Percentiles rank a stretch among this genome's conserved stretches.
These are phyloP conservation scores for Diploscapter pachys DNA, from an alignment of 1,140 invertebrate genomes.

Conservation along the genomic window DNA sequence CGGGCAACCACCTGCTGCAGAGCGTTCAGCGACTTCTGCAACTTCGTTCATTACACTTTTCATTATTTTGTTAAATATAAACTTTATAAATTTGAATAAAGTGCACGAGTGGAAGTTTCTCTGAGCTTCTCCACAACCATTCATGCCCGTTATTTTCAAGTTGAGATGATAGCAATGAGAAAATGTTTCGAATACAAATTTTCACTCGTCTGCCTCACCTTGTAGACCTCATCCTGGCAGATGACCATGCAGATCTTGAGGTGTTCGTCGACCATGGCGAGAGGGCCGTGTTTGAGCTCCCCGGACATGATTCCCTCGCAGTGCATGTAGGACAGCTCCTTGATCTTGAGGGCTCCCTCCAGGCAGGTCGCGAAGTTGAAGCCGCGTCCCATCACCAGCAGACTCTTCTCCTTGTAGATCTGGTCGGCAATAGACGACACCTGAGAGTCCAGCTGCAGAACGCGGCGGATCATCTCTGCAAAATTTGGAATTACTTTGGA, in stretches of 20 bases:
- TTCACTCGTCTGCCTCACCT: slow-evolving; percentile 61
- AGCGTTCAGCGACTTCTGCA: slow-evolving; percentile 93
- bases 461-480: slow-evolving; percentile 67
- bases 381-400: slow-evolving; percentile 96
- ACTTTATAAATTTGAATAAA: too few species aligned
- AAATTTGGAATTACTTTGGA: slow-evolving; percentile 63
- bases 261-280: slow-evolving; percentile 90
- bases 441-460: slow-evolving; percentile 79
- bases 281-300: slow-evolving; percentile 95
- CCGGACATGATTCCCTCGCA: slow-evolving; percentile 99
- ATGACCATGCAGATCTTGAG: slow-evolving; percentile 99
- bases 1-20: slow-evolving; percentile 75
- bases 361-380: slow-evolving; percentile 98
- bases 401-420: slow-evolving; percentile 85
- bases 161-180: too few species aligned
- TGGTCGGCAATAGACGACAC: slow-evolving; percentile 84
- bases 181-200: slow-evolving; percentile 34
- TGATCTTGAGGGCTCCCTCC: slow-evolving; percentile 86
- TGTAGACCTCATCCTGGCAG: slow-evolving; percentile 91
- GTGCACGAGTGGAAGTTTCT: too few species aligned
- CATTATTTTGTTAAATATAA: too few species aligned
- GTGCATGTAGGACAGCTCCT: slow-evolving; percentile 98
- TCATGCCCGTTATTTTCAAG: too few species aligned
- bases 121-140: too few species aligned
- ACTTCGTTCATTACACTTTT: slow-evolving; percentile 1